These are phyloP conservation scores for Harpegnathos saltator DNA, from an alignment of 1,140 invertebrate genomes.

Conservation along the genomic window DNA sequence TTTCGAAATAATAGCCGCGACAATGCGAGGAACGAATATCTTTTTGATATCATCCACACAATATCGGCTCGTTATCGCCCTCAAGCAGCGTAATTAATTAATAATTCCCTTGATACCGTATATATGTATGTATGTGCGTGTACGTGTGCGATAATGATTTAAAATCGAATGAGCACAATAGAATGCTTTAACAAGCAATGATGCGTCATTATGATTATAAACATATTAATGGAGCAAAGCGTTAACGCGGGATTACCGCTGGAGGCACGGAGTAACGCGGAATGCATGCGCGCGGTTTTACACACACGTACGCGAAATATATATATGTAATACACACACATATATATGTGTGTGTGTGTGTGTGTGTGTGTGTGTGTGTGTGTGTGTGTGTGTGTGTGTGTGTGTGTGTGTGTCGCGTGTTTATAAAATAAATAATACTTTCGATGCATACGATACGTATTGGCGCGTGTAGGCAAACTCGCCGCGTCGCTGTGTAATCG, in stretches of 20 bases:
- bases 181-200: constrained; percentile 54
- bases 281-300: constrained; percentile 4
- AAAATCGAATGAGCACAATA: constrained; percentile 50
- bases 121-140: too few species aligned
- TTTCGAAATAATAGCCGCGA: constrained; percentile 12
- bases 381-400: too few species aligned
- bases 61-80: constrained; percentile 49
- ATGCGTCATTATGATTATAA: constrained; percentile 62
- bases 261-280: constrained; percentile 20
- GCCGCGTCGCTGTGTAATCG: constrained; percentile 46
- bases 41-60: constrained; percentile 22
- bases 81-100: constrained; percentile 54
- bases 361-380: too few species aligned
- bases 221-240: constrained; percentile 62
- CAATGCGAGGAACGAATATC: constrained; percentile 20
- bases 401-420: too few species aligned
- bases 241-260: constrained; percentile 53
- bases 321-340: too few species aligned
- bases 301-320: background rate
- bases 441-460: constrained; percentile 22
- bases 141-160: constrained; percentile 54
- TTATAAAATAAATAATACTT: constrained; percentile 59
- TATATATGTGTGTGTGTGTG: too few species aligned
- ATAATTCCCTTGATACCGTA: constrained; percentile 47
- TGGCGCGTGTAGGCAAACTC: constrained; percentile 46